phyloP scores from a whole-genome alignment of 2,888 invertebrate genomes.

The Pyrochroa serraticornis region DNA sequence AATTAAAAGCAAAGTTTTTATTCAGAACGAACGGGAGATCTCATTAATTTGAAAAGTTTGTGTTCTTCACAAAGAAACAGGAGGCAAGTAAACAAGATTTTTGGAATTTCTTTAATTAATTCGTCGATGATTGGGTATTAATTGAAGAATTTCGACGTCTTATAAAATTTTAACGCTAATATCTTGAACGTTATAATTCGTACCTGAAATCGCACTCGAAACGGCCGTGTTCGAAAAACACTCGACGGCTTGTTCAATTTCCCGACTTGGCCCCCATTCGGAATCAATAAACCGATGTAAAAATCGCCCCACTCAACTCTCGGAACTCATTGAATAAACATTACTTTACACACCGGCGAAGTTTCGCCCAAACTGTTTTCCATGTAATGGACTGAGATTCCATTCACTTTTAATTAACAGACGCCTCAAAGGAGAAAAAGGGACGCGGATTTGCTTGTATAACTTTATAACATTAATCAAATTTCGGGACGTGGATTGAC shows the following conservation, averaged over 20 bases:
- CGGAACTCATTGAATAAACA: conserved; percentile 27
- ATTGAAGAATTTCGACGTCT: not conserved
- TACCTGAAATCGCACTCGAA: conserved; percentile 5
- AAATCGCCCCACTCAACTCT: conserved; percentile 20
- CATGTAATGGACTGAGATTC: conserved; percentile 28
- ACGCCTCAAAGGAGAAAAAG: conserved; percentile 18
- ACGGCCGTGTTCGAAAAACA: conserved; percentile 9
- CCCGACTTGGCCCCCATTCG: conserved; percentile 19
- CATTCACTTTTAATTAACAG: conserved; percentile 28
- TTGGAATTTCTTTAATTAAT: conserved; percentile 20
- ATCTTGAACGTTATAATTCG: too few relatives aligned
- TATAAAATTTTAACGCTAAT: too few relatives aligned
- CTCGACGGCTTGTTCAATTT: conserved; percentile 19
- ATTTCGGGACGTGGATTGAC: conserved; percentile 6
- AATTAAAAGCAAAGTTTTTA: conserved; percentile 21
- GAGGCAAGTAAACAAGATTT: conserved; percentile 17
- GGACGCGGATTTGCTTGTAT: conserved; percentile 15
- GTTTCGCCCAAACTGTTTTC: conserved; percentile 24
- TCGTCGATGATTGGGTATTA: conserved; percentile 13
- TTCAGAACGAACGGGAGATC: conserved; percentile 11
- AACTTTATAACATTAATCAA: conserved; percentile 23
- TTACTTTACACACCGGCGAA: conserved; percentile 27
- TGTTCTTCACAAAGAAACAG: not conserved
- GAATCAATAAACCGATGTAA: conserved; percentile 27
- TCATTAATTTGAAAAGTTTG: conserved; percentile 23